Conservation (phyloP, 2,113 vertebrate genomes). For the Serilophus lunatus region DNA sequence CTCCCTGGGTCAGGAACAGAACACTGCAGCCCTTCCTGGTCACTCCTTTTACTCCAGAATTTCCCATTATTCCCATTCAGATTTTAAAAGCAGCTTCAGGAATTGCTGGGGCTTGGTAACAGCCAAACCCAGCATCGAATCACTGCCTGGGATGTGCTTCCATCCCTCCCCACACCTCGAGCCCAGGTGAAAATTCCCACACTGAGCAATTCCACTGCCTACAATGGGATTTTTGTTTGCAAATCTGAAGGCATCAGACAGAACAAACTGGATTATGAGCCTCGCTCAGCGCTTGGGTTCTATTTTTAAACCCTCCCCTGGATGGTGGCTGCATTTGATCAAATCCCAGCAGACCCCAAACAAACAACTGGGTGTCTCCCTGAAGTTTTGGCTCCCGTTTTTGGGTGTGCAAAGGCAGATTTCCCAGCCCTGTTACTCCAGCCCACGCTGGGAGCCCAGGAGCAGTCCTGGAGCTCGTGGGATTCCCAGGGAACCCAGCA, state of each 20-base stretch:
- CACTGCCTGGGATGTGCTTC: background rate
- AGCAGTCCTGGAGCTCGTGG: no score
- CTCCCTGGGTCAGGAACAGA: fast-evolving
- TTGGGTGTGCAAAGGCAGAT: background rate
- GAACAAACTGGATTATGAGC: background rate
- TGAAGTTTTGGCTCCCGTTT: background rate
- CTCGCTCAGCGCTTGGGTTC: background rate
- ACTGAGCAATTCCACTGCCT: background rate
- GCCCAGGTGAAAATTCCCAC: background rate
- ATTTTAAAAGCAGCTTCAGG: background rate
- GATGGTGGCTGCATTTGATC: background rate
- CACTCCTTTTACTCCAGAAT: background rate
- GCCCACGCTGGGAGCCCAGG: background rate
- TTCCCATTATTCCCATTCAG: background rate
- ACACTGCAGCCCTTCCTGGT: background rate
- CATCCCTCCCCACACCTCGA: background rate
- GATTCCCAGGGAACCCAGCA: background rate
- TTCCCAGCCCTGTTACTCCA: background rate
- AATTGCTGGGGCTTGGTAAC: fast-evolving
- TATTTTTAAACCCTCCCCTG: background rate
- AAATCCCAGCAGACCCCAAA: background rate
- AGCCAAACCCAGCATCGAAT: fast-evolving
- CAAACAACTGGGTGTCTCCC: background rate
- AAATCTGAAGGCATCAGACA: background rate
- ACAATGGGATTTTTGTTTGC: background rate